Percentiles rank a stretch among this genome's conserved stretches.
Evolutionary conservation across 2,797 vertebrate species (phyloP).

Genomic region (Carapus acus): DNA sequence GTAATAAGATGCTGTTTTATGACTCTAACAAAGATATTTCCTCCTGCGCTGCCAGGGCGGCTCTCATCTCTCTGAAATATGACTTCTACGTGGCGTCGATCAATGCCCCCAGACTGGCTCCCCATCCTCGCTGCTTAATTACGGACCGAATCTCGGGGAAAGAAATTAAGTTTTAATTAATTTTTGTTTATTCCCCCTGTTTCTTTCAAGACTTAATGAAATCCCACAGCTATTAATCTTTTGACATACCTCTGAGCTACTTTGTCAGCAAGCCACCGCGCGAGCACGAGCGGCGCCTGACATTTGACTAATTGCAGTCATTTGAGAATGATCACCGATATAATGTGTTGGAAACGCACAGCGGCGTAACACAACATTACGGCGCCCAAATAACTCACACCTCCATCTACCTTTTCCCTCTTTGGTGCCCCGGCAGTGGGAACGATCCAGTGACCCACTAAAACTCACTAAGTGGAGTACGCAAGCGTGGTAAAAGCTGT

Average conservation of each 20-base stretch:
- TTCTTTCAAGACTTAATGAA: constrained; percentile 62
- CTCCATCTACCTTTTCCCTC: constrained; percentile 42
- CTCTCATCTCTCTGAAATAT: constrained; percentile 5
- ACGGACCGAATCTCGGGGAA: constrained; percentile 37
- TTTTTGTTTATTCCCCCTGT: constrained; percentile 53
- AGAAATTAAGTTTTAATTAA: constrained; percentile 49
- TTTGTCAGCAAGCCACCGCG: constrained; percentile 60
- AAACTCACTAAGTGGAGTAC: constrained; percentile 49
- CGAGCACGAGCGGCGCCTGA: constrained; percentile 62
- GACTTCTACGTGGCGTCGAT: constrained; percentile 2
- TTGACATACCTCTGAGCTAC: constrained; percentile 64
- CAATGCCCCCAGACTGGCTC: neutral
- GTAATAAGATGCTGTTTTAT: neutral
- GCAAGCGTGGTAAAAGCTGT: constrained; percentile 21
- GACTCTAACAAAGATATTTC: neutral
- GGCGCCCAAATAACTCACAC: too few relatives aligned
- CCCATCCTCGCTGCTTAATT: constrained; percentile 24
- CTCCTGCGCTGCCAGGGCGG: neutral
- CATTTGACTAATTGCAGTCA: constrained; percentile 76
- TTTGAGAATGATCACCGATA: constrained; percentile 67
- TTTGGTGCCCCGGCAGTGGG: constrained; percentile 33
- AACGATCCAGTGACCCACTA: constrained; percentile 29
- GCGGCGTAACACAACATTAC: constrained; percentile 48
- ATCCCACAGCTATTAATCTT: constrained; percentile 67
- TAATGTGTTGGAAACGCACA: constrained; percentile 61